These are phyloP conservation scores for Chymomyza fuscimana DNA, from an alignment of 2,888 invertebrate species.

Conservation along the genomic window DNA sequence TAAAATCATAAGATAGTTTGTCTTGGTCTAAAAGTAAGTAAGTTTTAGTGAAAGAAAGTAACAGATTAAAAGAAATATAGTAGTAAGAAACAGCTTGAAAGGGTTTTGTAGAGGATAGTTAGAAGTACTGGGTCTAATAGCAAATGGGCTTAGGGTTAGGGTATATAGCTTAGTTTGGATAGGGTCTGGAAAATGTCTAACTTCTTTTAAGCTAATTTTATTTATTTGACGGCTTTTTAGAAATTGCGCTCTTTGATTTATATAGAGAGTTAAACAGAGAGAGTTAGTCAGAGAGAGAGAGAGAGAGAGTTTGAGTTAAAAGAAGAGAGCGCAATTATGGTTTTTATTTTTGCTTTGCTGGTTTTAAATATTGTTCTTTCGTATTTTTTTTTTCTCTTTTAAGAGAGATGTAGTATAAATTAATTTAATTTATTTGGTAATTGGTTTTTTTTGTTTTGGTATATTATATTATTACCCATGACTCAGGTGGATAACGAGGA, in stretches of 20 bases:
- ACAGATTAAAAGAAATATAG: slow-evolving; percentile 30
- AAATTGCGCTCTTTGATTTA: slow-evolving; percentile 57
- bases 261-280: slow-evolving; percentile 22
- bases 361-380: slow-evolving; percentile 34
- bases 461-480: slow-evolving; percentile 83
- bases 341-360: slow-evolving; percentile 37
- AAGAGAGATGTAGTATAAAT: slow-evolving; percentile 60
- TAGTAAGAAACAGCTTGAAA: slow-evolving; percentile 17
- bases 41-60: slow-evolving; percentile 8
- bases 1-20: slow-evolving; percentile 54
- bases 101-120: slow-evolving; percentile 1
- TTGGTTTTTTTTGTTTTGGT: slow-evolving; percentile 47
- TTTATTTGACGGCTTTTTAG: slow-evolving; percentile 59
- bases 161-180: slow-evolving; percentile 26
- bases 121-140: neutral
- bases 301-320: slow-evolving; percentile 24
- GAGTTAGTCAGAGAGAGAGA: slow-evolving; percentile 18
- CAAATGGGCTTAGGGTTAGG: slow-evolving; percentile 24
- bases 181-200: slow-evolving; percentile 41
- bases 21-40: slow-evolving; percentile 31
- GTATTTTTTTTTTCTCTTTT: slow-evolving; percentile 15
- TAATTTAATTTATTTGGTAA: slow-evolving; percentile 70
- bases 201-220: slow-evolving; percentile 58
- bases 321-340: slow-evolving; percentile 11
- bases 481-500: slow-evolving; percentile 91